Conservation (phyloP, 1,140 invertebrate genomes). For the Drosophila suzukii region DNA sequence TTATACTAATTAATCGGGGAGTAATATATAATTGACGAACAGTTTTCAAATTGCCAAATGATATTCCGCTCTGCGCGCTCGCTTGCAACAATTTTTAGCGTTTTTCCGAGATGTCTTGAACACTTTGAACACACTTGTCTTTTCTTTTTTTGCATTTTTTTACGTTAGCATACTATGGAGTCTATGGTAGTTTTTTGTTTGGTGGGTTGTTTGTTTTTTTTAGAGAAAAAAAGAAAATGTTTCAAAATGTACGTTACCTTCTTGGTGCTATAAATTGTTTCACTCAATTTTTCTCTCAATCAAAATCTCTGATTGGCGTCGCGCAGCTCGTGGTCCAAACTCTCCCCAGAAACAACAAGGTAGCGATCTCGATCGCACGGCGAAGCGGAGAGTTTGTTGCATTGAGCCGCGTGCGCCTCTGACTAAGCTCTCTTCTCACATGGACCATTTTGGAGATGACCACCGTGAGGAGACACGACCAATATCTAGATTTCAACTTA, state of each 20-base stretch:
- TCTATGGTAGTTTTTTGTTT: slow-evolving; percentile 33
- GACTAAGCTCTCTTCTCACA: slow-evolving; percentile 52
- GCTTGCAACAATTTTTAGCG: slow-evolving; percentile 79
- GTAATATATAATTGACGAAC: slow-evolving; percentile 34
- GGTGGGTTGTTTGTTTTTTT: slow-evolving; percentile 39
- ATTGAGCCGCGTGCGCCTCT: slow-evolving; percentile 76
- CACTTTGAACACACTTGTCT: slow-evolving; percentile 82
- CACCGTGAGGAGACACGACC: slow-evolving; percentile 44
- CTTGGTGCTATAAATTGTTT: slow-evolving; percentile 81
- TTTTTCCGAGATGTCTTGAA: slow-evolving; percentile 78
- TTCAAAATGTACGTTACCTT: slow-evolving; percentile 83
- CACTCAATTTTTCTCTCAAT: slow-evolving; percentile 80
- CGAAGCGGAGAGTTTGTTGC: slow-evolving; percentile 79
- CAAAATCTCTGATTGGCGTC: slow-evolving; percentile 76
- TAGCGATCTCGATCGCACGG: slow-evolving; percentile 60
- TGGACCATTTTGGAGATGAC: slow-evolving; percentile 35
- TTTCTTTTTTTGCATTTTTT: slow-evolving; percentile 56
- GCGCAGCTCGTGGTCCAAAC: slow-evolving; percentile 80
- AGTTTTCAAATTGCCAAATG: slow-evolving; percentile 78
- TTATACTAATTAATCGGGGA: not conserved
- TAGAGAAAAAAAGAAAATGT: slow-evolving; percentile 78
- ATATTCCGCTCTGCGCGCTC: slow-evolving; percentile 48
- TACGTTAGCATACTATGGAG: slow-evolving; percentile 40
- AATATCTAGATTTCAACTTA: slow-evolving; percentile 19
- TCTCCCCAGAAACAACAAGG: slow-evolving; percentile 56